phyloP scores from a whole-genome alignment of 2,113 vertebrate species.

The Eublepharis macularius region DNA sequence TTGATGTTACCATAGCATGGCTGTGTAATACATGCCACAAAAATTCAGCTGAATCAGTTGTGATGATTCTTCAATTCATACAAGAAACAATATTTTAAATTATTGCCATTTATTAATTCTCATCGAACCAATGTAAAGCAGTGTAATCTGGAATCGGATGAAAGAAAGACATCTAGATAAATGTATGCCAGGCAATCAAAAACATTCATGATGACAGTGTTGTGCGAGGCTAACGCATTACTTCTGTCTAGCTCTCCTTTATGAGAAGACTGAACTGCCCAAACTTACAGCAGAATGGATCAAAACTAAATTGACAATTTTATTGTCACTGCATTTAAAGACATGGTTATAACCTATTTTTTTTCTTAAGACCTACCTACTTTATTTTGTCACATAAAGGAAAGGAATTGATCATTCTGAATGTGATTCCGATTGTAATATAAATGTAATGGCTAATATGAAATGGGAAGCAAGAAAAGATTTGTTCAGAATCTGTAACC shows the following conservation, averaged over 20 bases:
- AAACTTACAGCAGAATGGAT: background rate
- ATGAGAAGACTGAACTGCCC: background rate
- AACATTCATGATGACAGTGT: background rate
- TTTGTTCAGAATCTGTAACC: constrained; percentile 40
- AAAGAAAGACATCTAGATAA: background rate
- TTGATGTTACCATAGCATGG: too few species aligned
- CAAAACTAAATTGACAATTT: background rate
- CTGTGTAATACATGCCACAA: too few species aligned
- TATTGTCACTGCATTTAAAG: background rate
- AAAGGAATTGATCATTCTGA: constrained; percentile 35
- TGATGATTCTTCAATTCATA: background rate
- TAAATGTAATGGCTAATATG: constrained; percentile 21
- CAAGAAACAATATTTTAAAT: background rate
- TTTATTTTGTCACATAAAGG: constrained; percentile 44
- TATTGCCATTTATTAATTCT: background rate
- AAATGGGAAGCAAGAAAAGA: constrained; percentile 31
- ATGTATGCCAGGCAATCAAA: background rate
- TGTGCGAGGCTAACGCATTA: too few species aligned
- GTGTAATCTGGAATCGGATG: background rate
- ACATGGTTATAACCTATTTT: background rate
- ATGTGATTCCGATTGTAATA: constrained; percentile 34
- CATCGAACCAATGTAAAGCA: background rate
- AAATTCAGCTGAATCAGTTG: background rate
- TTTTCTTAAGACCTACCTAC: background rate
- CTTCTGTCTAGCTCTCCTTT: background rate